Evolutionary conservation across 2,888 invertebrate genomes (phyloP), one percentile per base, ranked within the genome.

Genomic region (Empis livida): DNA sequence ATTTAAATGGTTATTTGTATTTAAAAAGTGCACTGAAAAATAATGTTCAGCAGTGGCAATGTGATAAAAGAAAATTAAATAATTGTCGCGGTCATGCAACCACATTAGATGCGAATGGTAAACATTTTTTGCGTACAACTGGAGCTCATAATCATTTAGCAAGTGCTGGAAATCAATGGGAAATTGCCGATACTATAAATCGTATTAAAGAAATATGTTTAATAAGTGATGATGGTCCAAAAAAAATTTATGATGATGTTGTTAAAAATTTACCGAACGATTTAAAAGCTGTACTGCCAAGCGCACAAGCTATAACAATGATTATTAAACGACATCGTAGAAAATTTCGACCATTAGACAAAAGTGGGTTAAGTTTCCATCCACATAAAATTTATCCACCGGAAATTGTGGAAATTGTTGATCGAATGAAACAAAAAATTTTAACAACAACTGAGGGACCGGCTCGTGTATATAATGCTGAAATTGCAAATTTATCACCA

Each of bases 1-100:
- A 41, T 41, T 41, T 41, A n/a, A 41, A 41, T 27, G 41, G 41
- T n/a, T 41, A 41, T 41, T 41, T 41, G 11, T 41, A 23, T 41
- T 27, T 41, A 4, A 41, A 41, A 41, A 41, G 27, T 41, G 20
- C 14, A 5, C n/a, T 41, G 2, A 41, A 41, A 41, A 23, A 41
- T 41, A 41, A 41, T 41, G 41, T 41, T 10, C 41, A 41, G 14
- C 27, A 41, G 14, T 41, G 41, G 41, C 20, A 14, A 10, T 41
- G 41, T 8, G 41, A 41, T n/a, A 27, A 41, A 27, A 41, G 27
- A n/a, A 20, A 41, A 27, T 41, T n/a, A 14, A 20, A 20, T n/a
- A 11, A 27, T 23, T 41, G 41, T 41, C 20, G 23, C n/a, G 41
- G 41, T 16, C 23, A 20, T 14, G 41, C 41, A 8, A 41, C 41